Evolutionary conservation across 2,797 vertebrate genomes (phyloP).

Genomic region (Phaenicophaeus curvirostris): DNA sequence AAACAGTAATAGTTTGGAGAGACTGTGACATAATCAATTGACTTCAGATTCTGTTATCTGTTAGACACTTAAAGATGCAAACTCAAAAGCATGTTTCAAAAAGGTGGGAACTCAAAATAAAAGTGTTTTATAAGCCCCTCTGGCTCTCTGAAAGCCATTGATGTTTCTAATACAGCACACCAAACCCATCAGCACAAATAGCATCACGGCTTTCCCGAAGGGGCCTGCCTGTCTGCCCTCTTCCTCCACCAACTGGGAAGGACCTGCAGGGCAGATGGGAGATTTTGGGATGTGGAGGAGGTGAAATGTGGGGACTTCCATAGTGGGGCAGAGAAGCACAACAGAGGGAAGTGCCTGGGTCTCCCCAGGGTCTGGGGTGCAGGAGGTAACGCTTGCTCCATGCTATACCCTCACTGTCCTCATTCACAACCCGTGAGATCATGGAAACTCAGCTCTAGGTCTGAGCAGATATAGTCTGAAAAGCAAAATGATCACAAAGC

Average conservation of each 20-base stretch:
- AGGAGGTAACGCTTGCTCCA: neutral
- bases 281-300: neutral
- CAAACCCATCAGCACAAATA: neutral
- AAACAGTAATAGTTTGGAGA: neutral
- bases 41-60: neutral
- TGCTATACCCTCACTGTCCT: neutral
- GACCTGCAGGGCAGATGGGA: fast-evolving
- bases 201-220: neutral
- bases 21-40: neutral
- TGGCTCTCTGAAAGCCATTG: neutral
- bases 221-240: neutral
- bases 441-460: neutral
- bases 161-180: neutral
- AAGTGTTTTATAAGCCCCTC: neutral
- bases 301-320: neutral
- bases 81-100: neutral
- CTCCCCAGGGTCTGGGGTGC: neutral
- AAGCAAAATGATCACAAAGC: neutral
- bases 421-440: neutral
- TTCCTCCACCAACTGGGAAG: neutral
- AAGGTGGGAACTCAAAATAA: neutral
- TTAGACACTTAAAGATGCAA: neutral
- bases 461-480: neutral
- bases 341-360: neutral
- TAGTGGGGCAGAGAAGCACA: neutral